Conservation (phyloP, 2,888 invertebrate species). For the Cabera pusaria region DNA sequence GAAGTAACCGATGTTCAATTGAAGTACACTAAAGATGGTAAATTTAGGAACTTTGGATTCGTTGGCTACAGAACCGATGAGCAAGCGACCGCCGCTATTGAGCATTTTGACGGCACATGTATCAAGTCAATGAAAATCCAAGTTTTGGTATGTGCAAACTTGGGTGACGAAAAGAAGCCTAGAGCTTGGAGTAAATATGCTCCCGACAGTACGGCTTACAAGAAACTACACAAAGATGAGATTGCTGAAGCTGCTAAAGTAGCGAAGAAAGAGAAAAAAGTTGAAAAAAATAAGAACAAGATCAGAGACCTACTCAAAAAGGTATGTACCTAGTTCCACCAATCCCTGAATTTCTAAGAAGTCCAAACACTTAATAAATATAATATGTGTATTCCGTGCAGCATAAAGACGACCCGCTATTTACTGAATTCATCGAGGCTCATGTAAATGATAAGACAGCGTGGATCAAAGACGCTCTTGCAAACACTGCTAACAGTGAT, state of each 20-base stretch:
- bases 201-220: conserved; percentile 87
- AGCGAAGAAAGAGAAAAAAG: conserved; percentile 54
- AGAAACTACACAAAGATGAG: conserved; percentile 74
- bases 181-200: conserved; percentile 97
- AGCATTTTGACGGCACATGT: conserved; percentile 92
- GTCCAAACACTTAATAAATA: no score
- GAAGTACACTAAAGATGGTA: conserved; percentile 95
- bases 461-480: conserved; percentile 67
- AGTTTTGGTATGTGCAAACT: conserved; percentile 88
- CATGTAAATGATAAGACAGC: conserved; percentile 84
- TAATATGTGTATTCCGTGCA: no score
- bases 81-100: conserved; percentile 89
- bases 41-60: conserved; percentile 96
- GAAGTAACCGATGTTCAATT: conserved; percentile 96
- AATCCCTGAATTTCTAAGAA: no score
- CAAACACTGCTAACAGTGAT: conserved; percentile 58
- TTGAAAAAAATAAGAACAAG: conserved; percentile 75
- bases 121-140: conserved; percentile 92
- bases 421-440: conserved; percentile 94
- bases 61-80: conserved; percentile 93
- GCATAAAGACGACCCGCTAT: conserved; percentile 94
- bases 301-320: conserved; percentile 87
- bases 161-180: conserved; percentile 89
- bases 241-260: conserved; percentile 45
- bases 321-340: no score